These are phyloP conservation scores for Anthrax anthrax DNA, from an alignment of 2,888 invertebrate species.

Conservation along the genomic window DNA sequence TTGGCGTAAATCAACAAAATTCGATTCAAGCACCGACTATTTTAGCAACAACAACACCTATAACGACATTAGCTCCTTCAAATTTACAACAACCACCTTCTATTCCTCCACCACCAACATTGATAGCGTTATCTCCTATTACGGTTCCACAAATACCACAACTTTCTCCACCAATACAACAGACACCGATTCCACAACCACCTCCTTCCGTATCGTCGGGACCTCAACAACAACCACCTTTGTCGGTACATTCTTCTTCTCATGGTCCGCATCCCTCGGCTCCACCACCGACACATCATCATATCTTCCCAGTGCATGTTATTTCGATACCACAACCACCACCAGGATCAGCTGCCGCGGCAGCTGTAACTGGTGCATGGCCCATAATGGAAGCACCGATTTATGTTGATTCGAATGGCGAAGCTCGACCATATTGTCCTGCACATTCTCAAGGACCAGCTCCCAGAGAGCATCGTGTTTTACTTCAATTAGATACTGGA, in stretches of 20 bases:
- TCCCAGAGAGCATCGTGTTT: conserved; percentile 50
- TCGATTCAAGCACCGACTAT: background rate
- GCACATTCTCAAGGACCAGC: conserved; percentile 29
- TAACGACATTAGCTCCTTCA: background rate
- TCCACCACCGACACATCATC: conserved; percentile 38
- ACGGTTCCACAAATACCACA: background rate
- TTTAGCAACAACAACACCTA: background rate
- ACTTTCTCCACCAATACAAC: conserved; percentile 15
- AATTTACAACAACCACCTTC: background rate
- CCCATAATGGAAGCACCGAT: conserved; percentile 40
- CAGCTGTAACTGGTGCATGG: conserved; percentile 31
- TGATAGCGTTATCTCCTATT: background rate
- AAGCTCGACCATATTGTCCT: conserved; percentile 37
- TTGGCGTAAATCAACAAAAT: background rate
- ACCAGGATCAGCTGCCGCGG: conserved; percentile 28
- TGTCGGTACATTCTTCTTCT: background rate
- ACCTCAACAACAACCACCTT: background rate
- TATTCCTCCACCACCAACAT: background rate
- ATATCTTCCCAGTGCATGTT: conserved; percentile 39
- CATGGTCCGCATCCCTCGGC: conserved; percentile 29
- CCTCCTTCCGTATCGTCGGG: conserved; percentile 16
- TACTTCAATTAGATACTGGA: conserved; percentile 63
- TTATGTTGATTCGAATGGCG: conserved; percentile 45
- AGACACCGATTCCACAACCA: conserved; percentile 18
- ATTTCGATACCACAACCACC: conserved; percentile 30